Evolutionary conservation across 2,113 vertebrate species (phyloP), one percentile per base, ranked within the genome.

Genomic region (Passer domesticus): DNA sequence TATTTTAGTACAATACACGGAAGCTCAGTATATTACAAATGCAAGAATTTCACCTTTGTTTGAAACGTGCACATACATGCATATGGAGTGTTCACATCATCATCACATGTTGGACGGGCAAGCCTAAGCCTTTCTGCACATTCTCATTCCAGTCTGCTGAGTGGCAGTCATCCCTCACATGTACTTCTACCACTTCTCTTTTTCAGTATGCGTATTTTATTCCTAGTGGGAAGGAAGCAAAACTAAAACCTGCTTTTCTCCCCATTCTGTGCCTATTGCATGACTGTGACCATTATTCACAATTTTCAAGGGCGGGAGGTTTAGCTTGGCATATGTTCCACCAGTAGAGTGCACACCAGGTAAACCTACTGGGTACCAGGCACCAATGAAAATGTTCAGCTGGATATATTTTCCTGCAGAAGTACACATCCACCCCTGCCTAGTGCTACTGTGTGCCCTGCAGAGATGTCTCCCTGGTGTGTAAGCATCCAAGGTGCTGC

Each of bases 401-500:
- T 63, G 68, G 50, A 4, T 69, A 80, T 70, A 67, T 69, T 83
- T 47, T 74, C 82, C 23, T 18, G 10, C 5, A 15, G 15, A 81
- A 83, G 30, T 14, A 60, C 25, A 56, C 1, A 46, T 28, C 11
- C 43, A 46, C 14, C 33, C 47, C 59, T 28, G n/a, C 55, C 19
- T 21, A 8, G 1, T 10, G 33, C n/a, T 49, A 28, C 19, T 4
- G 0, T 11, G 27, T 52, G 59, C n/a, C 66, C 83, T n/a, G 59
- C 74, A 73, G 50, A 91, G n/a, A 39, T 19, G 15, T 25, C 67
- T 66, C 81, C 25, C 47, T 4, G 3, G 35, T 39, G 35, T 39
- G 12, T 1, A 50, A 50, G 56, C 62, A 64, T 0, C 0, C 6
- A 0, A 41, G 5, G 15, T 20, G 62, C 55, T 74, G 64, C 7